phyloP scores from a whole-genome alignment of 1,140 invertebrate genomes.

The Drosophila bifasciata region DNA sequence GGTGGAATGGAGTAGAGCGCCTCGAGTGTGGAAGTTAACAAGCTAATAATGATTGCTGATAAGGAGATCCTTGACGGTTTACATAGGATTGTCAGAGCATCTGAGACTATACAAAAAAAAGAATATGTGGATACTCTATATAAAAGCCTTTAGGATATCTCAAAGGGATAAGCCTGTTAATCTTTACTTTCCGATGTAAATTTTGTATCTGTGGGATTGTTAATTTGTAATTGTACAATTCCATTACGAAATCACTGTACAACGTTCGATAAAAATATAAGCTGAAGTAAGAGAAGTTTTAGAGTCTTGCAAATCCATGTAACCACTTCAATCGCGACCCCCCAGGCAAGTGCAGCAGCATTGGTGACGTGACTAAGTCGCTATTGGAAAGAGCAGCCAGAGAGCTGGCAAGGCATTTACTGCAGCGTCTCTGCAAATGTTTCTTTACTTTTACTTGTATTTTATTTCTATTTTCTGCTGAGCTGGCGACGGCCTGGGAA shows the following conservation, averaged over 20 bases:
- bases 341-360: conserved; percentile 18
- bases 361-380: conserved; percentile 46
- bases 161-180: too few species aligned
- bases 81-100: not conserved
- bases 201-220: too few species aligned
- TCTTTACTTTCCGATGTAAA: too few species aligned
- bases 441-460: conserved; percentile 37
- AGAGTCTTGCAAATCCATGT: too few species aligned
- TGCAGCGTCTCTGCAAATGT: conserved; percentile 40
- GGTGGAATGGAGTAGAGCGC: conserved; percentile 4
- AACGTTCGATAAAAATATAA: too few species aligned
- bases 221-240: too few species aligned
- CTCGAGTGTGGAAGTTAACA: conserved; percentile 19
- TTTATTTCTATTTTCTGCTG: conserved; percentile 2
- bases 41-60: conserved; percentile 43
- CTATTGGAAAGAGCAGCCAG: conserved; percentile 30
- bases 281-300: not conserved
- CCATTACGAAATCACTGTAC: too few species aligned
- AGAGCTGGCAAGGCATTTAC: conserved; percentile 29
- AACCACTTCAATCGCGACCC: conserved; percentile 18
- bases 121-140: too few species aligned
- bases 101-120: not conserved
- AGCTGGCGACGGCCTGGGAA: conserved; percentile 7
- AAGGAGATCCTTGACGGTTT: conserved; percentile 2
- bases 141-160: too few species aligned